Base-by-base conservation (phyloP, 2,888 invertebrate genomes). In the Epistrophe eligans region DNA sequence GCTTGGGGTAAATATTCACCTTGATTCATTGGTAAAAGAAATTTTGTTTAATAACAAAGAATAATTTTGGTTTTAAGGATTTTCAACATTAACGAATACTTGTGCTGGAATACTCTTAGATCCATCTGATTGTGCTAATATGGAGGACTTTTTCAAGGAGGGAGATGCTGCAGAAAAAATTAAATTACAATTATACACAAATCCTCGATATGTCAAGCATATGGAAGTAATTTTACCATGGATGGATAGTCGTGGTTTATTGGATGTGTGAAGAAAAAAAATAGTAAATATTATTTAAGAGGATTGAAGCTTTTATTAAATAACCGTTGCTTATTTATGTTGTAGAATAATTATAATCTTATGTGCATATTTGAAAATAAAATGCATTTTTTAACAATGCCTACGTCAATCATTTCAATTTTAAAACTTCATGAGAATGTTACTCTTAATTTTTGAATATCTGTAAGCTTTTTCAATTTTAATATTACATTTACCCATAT, bases 51-150 rank as follows among this genome's bases (percentile, higher is more conserved):
- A 43, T 5, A 43, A 43, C 5, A 15, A 43, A 43, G 2, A 6
- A 6, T 0, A 4, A 28, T 72, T 15, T 15, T 19, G 84, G 5
- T 6, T 32, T 88, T 57, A 17, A 91, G 92, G 89, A 4, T 89
- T 89, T 17, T 79, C 79, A 1, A 89, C 90, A 0, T 89, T 88
- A 2, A 82, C 88, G 0, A 90, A 90, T n/a, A 89, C 90, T 2
- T 90, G 92, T 90, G 82, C 89, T 3, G 90, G 90, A 0, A 89
- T 89, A 6, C 88, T 91, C 2, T 88, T 91, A 48, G 91, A 91
- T 9, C 89, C 91, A 13, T 89, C 77, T 24, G 77, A 89, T 7
- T 90, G 89, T 10, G 90, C 91, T 0, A 90, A 88, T 62, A 52
- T 91, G 10, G 90, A 87, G 0, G 91, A 90, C 64, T 89, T 91